A percentile compares a stretch with the other conserved stretches of the same genome.
These are phyloP conservation scores for Mobula birostris DNA, from an alignment of 2,113 vertebrate genomes.

Conservation along the genomic window DNA sequence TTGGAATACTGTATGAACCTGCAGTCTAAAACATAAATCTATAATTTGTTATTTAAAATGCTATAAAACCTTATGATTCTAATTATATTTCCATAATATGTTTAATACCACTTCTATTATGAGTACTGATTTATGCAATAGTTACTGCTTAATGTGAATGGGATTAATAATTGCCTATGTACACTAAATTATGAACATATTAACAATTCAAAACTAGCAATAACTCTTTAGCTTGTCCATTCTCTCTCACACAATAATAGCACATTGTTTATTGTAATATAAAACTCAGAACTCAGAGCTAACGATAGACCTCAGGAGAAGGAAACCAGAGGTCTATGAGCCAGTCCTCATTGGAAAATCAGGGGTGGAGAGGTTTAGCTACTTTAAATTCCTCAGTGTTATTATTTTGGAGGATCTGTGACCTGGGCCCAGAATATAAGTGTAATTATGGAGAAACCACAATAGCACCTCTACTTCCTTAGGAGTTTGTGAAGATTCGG, in stretches of 20 bases:
- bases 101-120: background rate
- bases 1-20: background rate
- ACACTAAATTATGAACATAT: background rate
- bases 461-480: too few relatives aligned
- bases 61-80: constrained; percentile 8
- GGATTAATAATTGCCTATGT: background rate
- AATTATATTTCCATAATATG: background rate
- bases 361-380: too few relatives aligned
- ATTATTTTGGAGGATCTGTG: too few relatives aligned
- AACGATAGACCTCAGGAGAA: too few relatives aligned
- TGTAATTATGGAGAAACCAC: too few relatives aligned
- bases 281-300: background rate
- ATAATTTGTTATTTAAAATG: background rate
- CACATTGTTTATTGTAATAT: background rate
- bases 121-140: background rate
- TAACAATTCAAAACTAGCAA: background rate
- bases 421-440: too few relatives aligned
- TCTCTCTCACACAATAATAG: background rate
- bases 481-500: too few relatives aligned
- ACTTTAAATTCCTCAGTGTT: too few relatives aligned
- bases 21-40: background rate
- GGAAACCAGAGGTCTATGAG: too few relatives aligned
- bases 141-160: background rate
- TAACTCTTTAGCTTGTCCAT: background rate
- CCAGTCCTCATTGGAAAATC: too few relatives aligned